Conservation (phyloP, 2,113 vertebrate species). For the Ovibos moschatus region DNA sequence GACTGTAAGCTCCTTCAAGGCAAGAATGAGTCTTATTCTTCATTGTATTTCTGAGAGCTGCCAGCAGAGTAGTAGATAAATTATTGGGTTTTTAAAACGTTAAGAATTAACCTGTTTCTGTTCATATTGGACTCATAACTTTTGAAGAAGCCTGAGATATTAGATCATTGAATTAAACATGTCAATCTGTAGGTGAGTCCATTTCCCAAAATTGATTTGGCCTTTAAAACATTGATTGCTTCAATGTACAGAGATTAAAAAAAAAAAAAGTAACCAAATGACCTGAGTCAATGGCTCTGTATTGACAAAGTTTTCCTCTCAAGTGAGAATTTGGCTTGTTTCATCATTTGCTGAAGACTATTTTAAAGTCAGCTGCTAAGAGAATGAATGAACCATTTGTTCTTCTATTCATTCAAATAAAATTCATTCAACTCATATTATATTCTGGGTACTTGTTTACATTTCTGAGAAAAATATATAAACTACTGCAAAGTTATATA, state of each 20-base stretch:
- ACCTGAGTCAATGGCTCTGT: neutral
- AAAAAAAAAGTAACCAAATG: neutral
- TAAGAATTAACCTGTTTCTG: slow-evolving; percentile 15
- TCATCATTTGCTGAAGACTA: neutral
- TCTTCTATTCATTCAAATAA: slow-evolving; percentile 25
- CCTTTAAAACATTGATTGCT: neutral
- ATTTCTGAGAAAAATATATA: slow-evolving; percentile 3
- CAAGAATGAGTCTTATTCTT: slow-evolving; percentile 8
- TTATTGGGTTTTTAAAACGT: neutral
- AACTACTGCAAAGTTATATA: neutral
- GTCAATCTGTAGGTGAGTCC: neutral
- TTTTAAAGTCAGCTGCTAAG: neutral
- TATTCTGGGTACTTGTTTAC: neutral
- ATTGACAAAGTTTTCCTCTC: neutral
- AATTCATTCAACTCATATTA: slow-evolving; percentile 12
- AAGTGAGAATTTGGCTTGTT: neutral
- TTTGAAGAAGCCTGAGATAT: neutral
- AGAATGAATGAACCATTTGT: slow-evolving; percentile 8
- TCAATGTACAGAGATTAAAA: neutral
- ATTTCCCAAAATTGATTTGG: neutral
- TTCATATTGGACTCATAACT: neutral
- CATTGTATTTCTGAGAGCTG: neutral
- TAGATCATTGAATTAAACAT: neutral
- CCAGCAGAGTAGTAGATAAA: neutral
- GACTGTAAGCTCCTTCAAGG: neutral